Evolutionary conservation across 2,113 vertebrate genomes (phyloP).

Genomic region (Sclerurus mexicanus): DNA sequence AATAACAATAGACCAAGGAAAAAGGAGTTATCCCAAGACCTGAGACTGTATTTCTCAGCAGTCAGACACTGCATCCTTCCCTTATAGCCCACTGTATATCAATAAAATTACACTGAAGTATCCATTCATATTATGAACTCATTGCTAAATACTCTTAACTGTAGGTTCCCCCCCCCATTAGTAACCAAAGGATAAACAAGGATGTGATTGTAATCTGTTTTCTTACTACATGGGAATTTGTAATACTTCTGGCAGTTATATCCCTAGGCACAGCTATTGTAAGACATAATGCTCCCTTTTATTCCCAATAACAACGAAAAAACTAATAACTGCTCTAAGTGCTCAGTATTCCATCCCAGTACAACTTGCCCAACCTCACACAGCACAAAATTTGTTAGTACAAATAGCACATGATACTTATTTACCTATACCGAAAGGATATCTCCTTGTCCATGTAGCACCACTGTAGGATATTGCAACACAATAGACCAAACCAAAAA

Average conservation of each 20-base stretch:
- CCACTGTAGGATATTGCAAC: neutral
- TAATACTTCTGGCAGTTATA: neutral
- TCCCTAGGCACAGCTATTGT: neutral
- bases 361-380: neutral
- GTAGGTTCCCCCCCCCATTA: accelerated
- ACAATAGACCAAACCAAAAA: neutral
- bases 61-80: neutral
- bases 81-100: neutral
- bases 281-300: neutral
- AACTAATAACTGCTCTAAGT: neutral
- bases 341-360: neutral
- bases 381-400: neutral
- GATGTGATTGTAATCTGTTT: neutral
- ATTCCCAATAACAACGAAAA: neutral
- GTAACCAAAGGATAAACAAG: neutral
- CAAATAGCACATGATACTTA: neutral
- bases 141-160: neutral
- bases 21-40: neutral
- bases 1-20: neutral
- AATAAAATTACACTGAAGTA: neutral
- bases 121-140: neutral
- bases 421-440: neutral
- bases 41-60: neutral
- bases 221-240: neutral
- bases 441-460: neutral